Evolutionary conservation across 37 sponge, comb jelly and placozoan species (phyloP), one percentile per base, ranked within the genome.

Genomic region (Mnemiopsis leidyi): DNA sequence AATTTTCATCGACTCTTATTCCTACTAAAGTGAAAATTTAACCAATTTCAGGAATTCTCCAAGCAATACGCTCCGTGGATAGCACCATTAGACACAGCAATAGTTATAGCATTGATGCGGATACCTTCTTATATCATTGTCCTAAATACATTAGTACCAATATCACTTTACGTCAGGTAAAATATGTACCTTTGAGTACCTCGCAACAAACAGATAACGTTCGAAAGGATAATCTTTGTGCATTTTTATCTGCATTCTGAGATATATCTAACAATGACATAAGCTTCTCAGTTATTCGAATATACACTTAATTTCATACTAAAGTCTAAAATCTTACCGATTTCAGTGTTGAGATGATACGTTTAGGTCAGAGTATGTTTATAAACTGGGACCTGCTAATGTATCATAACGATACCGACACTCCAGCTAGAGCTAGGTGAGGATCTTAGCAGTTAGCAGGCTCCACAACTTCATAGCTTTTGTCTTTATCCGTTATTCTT

Each of bases 81-180:
- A 76, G 18, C 37, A 30, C n/a, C 38, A 20, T 25, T 82, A 33
- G 82, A 95, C 76, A 77, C 36, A 48, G 94, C 96, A 21, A 94
- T 94, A 23, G 92, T 94, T 82, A 76, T 97, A 7, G 95, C 96
- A 0, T 93, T 95, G 69, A 82, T 97, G 18, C 96, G 96, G 76
- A 94, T 98, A 38, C 94, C 97, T 71, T 97, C 97, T 82, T 97
- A 97, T 69, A 34, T 96, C 18, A 94, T 98, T 39, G 95, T 98
- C 9, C 94, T 98, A 40, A 98, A 98, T 92, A 97, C 99, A 30
- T 93, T 98, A 69, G 96, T 98, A 0, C 99, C 99, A 23, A 98
- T 98, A 32, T 98, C 99, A 0, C 96, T 98, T 69, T 98, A 98
- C 93, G 99, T 98, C 94, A 96, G 96, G 97, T 96, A 69, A 38